Evolutionary conservation across 2,113 vertebrate genomes (phyloP), one percentile per base, ranked within the genome.

Genomic region (Callipepla squamata): DNA sequence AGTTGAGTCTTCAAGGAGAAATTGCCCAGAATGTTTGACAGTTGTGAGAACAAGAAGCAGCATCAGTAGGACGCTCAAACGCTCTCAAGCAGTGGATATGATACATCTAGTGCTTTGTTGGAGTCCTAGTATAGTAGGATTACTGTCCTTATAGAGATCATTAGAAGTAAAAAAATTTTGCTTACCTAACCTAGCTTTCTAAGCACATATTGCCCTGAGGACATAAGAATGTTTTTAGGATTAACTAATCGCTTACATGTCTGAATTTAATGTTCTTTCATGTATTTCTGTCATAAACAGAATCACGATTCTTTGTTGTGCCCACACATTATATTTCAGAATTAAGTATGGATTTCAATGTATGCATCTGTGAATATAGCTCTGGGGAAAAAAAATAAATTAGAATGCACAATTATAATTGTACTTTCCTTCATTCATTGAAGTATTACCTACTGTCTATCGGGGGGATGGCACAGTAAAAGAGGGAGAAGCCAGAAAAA

Each of bases 61-160:
- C 28, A 67, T 19, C 4, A 1, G 5, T 22, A 2, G 55, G 44
- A 72, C 30, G 28, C 38, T 78, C 23, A 7, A 16, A 47, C 10
- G 25, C 62, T 36, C 8, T 82, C 7, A 42, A 73, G 14, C 23
- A 57, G 15, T 44, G 45, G 32, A 53, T 78, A 16, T 63, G 21
- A 19, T 78, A 20, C 16, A 66, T 51, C 0, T 3, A 1, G 19
- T 69, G 23, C 30, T 91, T 19, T 59, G 7, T 11, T 73, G 20
- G 55, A 10, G 9, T 55, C 12, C 28, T 58, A 28, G 38, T 63
- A 9, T 8, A 32, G 18, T 72, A 82, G 30, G 69, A 55, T 53
- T 92, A 20, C 20, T 3, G 1, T 51, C 21, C 6, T 66, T 74
- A 11, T 0, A 0, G 38, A 69, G 6, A 36, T 62, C 11, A 20